These are phyloP conservation scores for Hirtodrosophila histrioides DNA, from an alignment of 2,888 invertebrate genomes.

Conservation along the genomic window DNA sequence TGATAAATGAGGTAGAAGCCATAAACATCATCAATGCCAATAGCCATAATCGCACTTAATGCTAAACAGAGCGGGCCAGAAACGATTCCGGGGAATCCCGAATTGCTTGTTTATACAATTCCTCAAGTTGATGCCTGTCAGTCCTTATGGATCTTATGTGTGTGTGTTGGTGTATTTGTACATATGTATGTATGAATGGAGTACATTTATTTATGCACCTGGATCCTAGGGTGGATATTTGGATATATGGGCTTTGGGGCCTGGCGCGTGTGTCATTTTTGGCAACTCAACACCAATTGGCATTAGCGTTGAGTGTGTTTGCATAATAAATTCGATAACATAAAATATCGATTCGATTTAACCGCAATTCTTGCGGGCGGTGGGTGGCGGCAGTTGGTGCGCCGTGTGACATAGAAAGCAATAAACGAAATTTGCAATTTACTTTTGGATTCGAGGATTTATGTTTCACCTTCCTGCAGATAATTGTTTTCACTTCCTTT, in stretches of 20 bases:
- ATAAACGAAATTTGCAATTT: constrained; percentile 81
- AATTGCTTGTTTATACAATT: constrained; percentile 55
- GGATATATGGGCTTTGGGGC: not conserved
- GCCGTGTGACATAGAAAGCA: constrained; percentile 62
- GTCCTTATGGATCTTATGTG: constrained; percentile 13
- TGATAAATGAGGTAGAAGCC: constrained; percentile 57
- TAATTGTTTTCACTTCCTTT: constrained; percentile 81
- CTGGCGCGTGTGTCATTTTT: constrained; percentile 59
- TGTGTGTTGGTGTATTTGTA: not conserved
- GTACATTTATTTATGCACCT: constrained; percentile 36
- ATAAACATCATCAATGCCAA: constrained; percentile 54
- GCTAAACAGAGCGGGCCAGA: constrained; percentile 29
- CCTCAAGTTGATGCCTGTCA: constrained; percentile 57
- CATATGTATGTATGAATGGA: not conserved
- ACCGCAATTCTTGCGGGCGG: constrained; percentile 63
- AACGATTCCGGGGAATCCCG: constrained; percentile 3
- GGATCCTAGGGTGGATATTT: constrained; percentile 3
- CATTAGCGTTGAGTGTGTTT: constrained; percentile 72
- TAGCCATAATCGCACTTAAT: constrained; percentile 62
- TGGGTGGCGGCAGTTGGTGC: constrained; percentile 11
- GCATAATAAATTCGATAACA: constrained; percentile 81
- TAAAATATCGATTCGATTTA: constrained; percentile 82
- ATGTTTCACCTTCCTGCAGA: constrained; percentile 82
- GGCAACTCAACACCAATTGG: constrained; percentile 64
- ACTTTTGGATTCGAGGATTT: constrained; percentile 79